Conservation (phyloP, 2,797 vertebrate genomes). For the Myripristis murdjan region DNA sequence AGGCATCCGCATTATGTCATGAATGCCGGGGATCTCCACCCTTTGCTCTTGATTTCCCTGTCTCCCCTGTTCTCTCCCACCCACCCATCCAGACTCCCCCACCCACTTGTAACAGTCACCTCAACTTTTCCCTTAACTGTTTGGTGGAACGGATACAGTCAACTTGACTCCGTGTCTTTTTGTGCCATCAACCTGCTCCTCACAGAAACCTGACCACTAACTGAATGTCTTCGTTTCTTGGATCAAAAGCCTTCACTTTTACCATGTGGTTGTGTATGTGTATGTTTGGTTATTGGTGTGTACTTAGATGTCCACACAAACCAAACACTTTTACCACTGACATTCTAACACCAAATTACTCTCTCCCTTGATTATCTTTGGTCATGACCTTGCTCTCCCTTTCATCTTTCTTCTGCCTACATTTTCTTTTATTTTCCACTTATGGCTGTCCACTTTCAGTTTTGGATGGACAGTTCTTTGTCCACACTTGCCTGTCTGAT, state of each 20-base stretch:
- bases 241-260: not conserved
- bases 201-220: conserved; percentile 12
- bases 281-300: no score
- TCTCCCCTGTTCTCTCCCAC: conserved; percentile 18
- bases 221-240: conserved; percentile 1
- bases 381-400: not conserved
- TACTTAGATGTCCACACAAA: not conserved
- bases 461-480: conserved; percentile 28
- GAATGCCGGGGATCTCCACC: conserved; percentile 71
- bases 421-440: conserved; percentile 13
- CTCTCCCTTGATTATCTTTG: not conserved
- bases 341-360: conserved; percentile 1
- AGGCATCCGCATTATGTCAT: conserved; percentile 78
- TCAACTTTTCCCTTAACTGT: not conserved
- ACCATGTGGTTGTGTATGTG: not conserved
- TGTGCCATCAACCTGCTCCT: not conserved
- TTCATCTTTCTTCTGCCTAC: conserved; percentile 7
- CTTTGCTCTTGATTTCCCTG: conserved; percentile 49
- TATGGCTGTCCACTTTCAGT: conserved; percentile 17
- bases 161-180: no score
- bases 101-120: conserved; percentile 26
- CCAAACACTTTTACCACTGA: not conserved
- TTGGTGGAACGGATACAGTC: conserved; percentile 21
- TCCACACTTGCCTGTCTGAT: conserved; percentile 34
- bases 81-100: conserved; percentile 30